Evolutionary conservation across 2,113 vertebrate species (phyloP), one percentile per base, ranked within the genome.

Genomic region (Dendrocopos noguchii): DNA sequence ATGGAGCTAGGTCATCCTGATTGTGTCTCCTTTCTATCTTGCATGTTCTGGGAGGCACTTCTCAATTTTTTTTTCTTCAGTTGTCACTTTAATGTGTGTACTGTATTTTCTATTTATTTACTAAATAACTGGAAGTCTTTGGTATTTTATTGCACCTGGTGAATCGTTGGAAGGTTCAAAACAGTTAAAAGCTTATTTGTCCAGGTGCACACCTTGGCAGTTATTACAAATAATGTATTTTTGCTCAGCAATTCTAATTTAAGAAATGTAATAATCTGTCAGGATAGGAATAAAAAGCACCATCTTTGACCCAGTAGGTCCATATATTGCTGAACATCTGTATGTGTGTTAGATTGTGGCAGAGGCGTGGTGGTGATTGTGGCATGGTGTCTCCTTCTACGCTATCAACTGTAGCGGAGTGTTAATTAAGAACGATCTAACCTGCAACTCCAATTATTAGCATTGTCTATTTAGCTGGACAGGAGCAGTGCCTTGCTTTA

Each of bases 371-470:
- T 88, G 95, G 87, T 88, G 95, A 66, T 94, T 91, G 94, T 97
- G 95, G 76, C 91, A 78, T 66, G 91, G 81, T 97, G 93, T 94
- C 94, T 92, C 90, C 28, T 74, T 96, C 71, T 88, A 94, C 8
- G 74, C 96, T 97, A 88, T 96, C 97, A 97, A 97, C 95, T 98
- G 96, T 98, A 97, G 96, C 98, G 82, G 93, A 97, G 96, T 97
- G 97, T 97, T 97, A 98, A 97, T 98, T 97, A 97, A 97, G 94
- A 96, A 94, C 72, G 15, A 86, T 95, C 83, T 97, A 97, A 97
- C 97, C 93, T 97, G 80, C 83, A 91, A 47, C 77, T 97, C 86
- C 95, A 97, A 89, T 96, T 96, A 93, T 88, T 96, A 96, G 86
- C 90, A 93, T 95, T 97, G 90, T 97, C 96, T 96, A 76, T 96